phyloP scores from a whole-genome alignment of 2,888 invertebrate genomes.

The Chloroclysta siterata region DNA sequence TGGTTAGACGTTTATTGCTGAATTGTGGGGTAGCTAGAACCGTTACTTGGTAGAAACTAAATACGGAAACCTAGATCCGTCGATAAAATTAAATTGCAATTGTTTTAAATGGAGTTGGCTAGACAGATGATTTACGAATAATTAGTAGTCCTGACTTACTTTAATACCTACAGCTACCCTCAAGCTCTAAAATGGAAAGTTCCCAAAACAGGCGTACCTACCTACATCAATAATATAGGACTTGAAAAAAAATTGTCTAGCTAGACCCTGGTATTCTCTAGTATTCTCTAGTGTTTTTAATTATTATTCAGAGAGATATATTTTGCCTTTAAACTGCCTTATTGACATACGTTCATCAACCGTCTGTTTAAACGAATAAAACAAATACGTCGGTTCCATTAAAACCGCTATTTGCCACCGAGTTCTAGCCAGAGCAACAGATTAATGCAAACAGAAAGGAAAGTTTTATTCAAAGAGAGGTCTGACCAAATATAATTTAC shows the following conservation, averaged over 20 bases:
- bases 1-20: conserved; percentile 32
- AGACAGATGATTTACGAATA: background rate
- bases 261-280: too few relatives aligned
- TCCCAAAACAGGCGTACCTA: background rate
- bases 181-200: background rate
- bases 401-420: too few relatives aligned
- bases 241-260: background rate
- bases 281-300: too few relatives aligned
- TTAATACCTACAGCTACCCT: background rate
- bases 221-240: background rate
- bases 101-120: conserved; percentile 1
- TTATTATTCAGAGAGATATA: background rate
- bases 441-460: background rate
- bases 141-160: background rate
- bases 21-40: conserved; percentile 19
- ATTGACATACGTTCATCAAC: too few relatives aligned
- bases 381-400: too few relatives aligned
- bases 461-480: background rate
- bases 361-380: too few relatives aligned
- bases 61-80: conserved; percentile 12
- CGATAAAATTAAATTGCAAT: conserved; percentile 11
- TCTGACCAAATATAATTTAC: conserved; percentile 13
- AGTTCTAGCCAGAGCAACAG: too few relatives aligned
- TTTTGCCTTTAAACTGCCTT: background rate
- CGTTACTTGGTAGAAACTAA: conserved; percentile 4